phyloP scores from a whole-genome alignment of 2,888 invertebrate genomes.

The Caprella mutica region DNA sequence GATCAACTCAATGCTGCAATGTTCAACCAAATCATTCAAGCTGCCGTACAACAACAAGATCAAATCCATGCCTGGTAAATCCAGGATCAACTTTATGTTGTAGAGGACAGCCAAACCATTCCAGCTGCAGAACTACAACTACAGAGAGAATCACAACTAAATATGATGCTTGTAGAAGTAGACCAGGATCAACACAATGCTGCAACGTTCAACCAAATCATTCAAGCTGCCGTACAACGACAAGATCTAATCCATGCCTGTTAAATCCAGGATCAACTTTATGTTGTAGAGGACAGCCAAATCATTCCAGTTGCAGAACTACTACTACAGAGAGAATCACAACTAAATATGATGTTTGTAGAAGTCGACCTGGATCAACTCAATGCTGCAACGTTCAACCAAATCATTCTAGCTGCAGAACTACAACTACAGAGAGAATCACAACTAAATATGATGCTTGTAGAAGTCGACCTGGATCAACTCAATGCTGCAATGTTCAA shows the following conservation, averaged over 20 bases:
- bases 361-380: conserved; percentile 9
- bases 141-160: not conserved
- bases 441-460: conserved; percentile 10
- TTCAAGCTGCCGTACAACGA: conserved; percentile 1
- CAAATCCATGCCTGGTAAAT: not conserved
- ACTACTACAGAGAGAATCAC: conserved; percentile 1
- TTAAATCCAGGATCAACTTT: conserved; percentile 3
- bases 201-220: not conserved
- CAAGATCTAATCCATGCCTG: conserved; percentile 13
- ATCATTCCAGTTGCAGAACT: conserved; percentile 7
- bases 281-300: conserved; percentile 13
- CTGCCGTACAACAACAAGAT: not conserved
- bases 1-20: not conserved
- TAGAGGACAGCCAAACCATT: not conserved
- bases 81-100: conserved; percentile 2
- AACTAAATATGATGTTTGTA: conserved; percentile 6
- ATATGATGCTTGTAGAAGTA: not conserved
- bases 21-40: not conserved
- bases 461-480: conserved; percentile 14
- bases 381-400: conserved; percentile 14
- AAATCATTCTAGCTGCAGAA: conserved; percentile 7
- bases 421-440: not conserved
- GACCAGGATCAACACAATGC: not conserved
- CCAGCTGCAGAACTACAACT: not conserved
- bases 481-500: conserved; percentile 13